Percentiles rank a stretch among this genome's conserved stretches.
These are phyloP conservation scores for Rhogogaster chlorosoma DNA, from an alignment of 2,888 invertebrate species.

Conservation along the genomic window DNA sequence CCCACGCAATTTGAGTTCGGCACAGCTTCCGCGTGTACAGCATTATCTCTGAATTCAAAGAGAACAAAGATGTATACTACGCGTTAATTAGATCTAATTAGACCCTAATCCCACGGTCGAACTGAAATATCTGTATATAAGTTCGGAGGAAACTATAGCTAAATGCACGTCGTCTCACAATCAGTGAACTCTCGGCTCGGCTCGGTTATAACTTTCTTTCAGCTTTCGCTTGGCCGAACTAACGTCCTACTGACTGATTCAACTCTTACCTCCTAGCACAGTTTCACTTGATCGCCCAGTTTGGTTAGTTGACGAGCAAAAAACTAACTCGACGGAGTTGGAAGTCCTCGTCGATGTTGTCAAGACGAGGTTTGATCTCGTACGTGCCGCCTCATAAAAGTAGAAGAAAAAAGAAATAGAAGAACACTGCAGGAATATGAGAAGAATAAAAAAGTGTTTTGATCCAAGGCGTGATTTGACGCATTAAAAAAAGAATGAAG, in stretches of 20 bases:
- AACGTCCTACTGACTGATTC: conserved; percentile 74
- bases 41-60: conserved; percentile 4
- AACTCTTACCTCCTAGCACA: conserved; percentile 76
- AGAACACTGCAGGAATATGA: background rate
- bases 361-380: background rate
- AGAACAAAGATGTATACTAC: background rate
- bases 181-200: conserved; percentile 27
- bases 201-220: conserved; percentile 70
- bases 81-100: background rate
- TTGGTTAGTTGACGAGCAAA: conserved; percentile 49
- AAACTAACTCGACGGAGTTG: conserved; percentile 42
- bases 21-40: background rate
- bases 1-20: background rate
- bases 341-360: conserved; percentile 14
- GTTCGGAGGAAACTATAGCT: conserved; percentile 35
- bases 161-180: conserved; percentile 12
- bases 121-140: background rate
- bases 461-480: background rate
- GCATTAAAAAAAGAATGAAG: background rate
- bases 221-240: conserved; percentile 67
- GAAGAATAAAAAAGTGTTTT: background rate
- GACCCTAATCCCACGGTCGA: background rate
- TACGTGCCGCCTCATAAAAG: background rate
- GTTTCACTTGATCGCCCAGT: conserved; percentile 67
- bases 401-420: background rate